Evolutionary conservation across 2,113 vertebrate genomes (phyloP), one percentile per base, ranked within the genome.

Genomic region (Nesogale talazaci): DNA sequence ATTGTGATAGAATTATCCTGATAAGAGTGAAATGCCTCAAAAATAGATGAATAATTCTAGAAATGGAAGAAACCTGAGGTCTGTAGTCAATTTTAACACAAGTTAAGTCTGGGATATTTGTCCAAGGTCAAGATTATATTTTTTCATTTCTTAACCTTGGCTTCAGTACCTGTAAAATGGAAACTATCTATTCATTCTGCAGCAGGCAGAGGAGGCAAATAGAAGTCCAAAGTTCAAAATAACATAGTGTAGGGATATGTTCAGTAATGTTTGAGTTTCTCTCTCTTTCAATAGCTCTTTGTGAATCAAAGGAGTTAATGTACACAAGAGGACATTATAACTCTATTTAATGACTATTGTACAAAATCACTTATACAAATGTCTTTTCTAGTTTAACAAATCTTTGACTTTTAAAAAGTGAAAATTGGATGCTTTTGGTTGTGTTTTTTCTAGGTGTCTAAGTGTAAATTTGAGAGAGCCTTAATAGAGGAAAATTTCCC

Each of bases 281-380:
- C 46, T 72, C 61, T 29, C 15, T 61, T 80, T 38, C 14, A 69
- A 72, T 20, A 56, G 36, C n/a, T 85, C 61, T 86, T 42, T 86
- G 22, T 83, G 56, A n/a, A 77, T 63, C 83, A 76, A 65, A 79
- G 67, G n/a, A 88, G 22, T 88, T 83, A 36, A 76, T 86, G 5
- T 83, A 74, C 31, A 5, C 38, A 23, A 57, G 10, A 89, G 17
- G 12, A 34, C 19, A 69, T 25, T 87, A 17, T 38, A 70, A 75
- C 7, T 40, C 29, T 36, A 85, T 78, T 81, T 86, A 36, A 80
- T 59, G 36, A 92, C 16, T 70, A 34, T n/a, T 89, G 25, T 46
- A 59, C 6, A 40, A 85, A 88, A 85, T 79, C 38, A 82, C 82
- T 89, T 89, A 42, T 40, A 42, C 38, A 85, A 83, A 90, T 25